Evolutionary conservation across 2,113 vertebrate genomes (phyloP).

Genomic region (Rattus rattus): DNA sequence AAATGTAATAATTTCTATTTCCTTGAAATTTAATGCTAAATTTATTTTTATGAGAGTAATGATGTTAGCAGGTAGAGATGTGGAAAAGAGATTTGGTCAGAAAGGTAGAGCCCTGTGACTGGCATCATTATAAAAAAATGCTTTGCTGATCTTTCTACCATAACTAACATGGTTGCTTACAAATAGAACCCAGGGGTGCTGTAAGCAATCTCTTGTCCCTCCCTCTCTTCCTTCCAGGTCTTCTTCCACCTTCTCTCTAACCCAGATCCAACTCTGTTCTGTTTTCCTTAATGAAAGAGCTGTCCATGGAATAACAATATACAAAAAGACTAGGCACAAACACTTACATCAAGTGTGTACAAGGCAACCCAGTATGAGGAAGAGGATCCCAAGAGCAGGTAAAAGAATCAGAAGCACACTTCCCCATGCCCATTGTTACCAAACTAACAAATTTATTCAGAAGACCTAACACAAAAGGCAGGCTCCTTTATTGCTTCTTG

Average conservation of each 20-base stretch:
- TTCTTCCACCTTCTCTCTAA: neutral
- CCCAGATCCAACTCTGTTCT: neutral
- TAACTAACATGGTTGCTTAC: neutral
- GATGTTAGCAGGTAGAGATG: neutral
- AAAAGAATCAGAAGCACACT: neutral
- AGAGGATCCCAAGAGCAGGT: neutral
- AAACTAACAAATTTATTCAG: too few species aligned
- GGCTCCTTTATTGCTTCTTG: too few species aligned
- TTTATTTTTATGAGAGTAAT: fast-evolving
- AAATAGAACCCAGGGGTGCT: neutral
- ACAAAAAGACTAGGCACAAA: neutral
- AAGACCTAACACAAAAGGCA: too few species aligned
- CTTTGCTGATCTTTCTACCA: neutral
- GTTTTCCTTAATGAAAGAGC: too few species aligned
- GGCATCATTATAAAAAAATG: neutral
- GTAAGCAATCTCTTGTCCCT: too few species aligned
- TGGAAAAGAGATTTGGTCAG: neutral
- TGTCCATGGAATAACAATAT: neutral
- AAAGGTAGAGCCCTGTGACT: neutral
- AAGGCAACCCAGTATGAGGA: too few species aligned
- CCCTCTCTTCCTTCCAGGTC: too few species aligned
- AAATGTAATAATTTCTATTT: neutral
- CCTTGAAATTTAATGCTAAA: neutral
- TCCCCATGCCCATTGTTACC: too few species aligned
- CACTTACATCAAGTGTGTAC: neutral